Percentiles rank a stretch among this genome's conserved stretches.
These are phyloP conservation scores for Sinhomidia bicolor DNA, from an alignment of 2,888 invertebrate genomes.

Conservation along the genomic window DNA sequence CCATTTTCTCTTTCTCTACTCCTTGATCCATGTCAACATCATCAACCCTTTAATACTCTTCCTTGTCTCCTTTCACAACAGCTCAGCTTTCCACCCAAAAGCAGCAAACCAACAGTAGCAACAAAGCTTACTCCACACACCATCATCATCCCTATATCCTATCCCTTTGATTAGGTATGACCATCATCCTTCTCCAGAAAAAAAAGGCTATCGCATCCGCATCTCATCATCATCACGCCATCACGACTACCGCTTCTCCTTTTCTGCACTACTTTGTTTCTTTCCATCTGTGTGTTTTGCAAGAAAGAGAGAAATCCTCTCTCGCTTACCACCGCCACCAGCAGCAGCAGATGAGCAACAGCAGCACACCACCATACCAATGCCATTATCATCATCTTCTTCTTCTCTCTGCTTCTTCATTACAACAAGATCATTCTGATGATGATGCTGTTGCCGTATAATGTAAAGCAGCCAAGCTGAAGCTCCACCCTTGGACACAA, in stretches of 20 bases:
- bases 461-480: not conserved
- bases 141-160: not conserved
- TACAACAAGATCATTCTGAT: not conserved
- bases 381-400: not conserved
- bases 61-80: too few relatives aligned
- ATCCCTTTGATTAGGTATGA: slow-evolving; percentile 15
- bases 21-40: too few relatives aligned
- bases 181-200: not conserved
- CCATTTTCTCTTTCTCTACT: too few relatives aligned
- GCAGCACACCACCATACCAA: not conserved
- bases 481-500: slow-evolving; percentile 38
- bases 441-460: not conserved
- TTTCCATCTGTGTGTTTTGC: too few relatives aligned
- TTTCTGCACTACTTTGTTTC: too few relatives aligned
- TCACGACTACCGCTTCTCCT: too few relatives aligned
- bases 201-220: not conserved
- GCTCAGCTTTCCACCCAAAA: too few relatives aligned
- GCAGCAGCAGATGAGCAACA: too few relatives aligned
- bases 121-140: too few relatives aligned
- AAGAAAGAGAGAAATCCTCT: too few relatives aligned
- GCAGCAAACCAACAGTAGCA: too few relatives aligned
- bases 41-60: not conserved
- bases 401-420: not conserved
- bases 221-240: too few relatives aligned
- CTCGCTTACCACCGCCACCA: not conserved